Percentiles rank a stretch among this genome's conserved stretches.
Conservation (phyloP, 2,113 vertebrate genomes). For the Anoplopoma fimbria region DNA sequence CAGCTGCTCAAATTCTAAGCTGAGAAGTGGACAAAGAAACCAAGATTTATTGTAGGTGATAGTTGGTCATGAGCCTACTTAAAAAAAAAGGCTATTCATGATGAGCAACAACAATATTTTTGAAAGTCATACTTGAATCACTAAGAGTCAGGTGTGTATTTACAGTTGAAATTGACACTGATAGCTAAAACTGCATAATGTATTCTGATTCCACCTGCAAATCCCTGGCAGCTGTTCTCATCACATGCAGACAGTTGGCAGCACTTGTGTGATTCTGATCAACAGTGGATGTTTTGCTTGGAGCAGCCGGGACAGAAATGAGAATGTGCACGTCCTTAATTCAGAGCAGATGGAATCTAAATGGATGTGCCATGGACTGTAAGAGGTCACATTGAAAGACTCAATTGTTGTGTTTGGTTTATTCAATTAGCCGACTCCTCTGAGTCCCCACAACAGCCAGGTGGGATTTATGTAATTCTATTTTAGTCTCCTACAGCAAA, state of each 20-base stretch:
- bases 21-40: not conserved
- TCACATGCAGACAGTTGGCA: slow-evolving; percentile 59
- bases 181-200: slow-evolving; percentile 32
- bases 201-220: slow-evolving; percentile 51
- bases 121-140: not conserved
- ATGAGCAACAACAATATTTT: not conserved
- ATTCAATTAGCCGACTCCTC: slow-evolving; percentile 73
- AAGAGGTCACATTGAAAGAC: slow-evolving; percentile 76
- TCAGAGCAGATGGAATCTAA: slow-evolving; percentile 79
- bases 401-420: slow-evolving; percentile 70
- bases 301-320: slow-evolving; percentile 68
- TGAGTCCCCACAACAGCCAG: slow-evolving; percentile 62
- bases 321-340: slow-evolving; percentile 71
- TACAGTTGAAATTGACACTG: not conserved
- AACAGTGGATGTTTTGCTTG: slow-evolving; percentile 70
- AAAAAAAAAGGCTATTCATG: not conserved
- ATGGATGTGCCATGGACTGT: slow-evolving; percentile 74
- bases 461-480: slow-evolving; percentile 57
- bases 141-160: not conserved
- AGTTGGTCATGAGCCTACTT: not conserved
- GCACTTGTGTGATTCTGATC: slow-evolving; percentile 64
- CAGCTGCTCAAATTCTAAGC: not conserved
- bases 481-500: slow-evolving; percentile 48
- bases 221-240: slow-evolving; percentile 62
- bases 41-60: not conserved